These are phyloP conservation scores for Chanos chanos DNA, from an alignment of 2,797 vertebrate species.

Conservation along the genomic window DNA sequence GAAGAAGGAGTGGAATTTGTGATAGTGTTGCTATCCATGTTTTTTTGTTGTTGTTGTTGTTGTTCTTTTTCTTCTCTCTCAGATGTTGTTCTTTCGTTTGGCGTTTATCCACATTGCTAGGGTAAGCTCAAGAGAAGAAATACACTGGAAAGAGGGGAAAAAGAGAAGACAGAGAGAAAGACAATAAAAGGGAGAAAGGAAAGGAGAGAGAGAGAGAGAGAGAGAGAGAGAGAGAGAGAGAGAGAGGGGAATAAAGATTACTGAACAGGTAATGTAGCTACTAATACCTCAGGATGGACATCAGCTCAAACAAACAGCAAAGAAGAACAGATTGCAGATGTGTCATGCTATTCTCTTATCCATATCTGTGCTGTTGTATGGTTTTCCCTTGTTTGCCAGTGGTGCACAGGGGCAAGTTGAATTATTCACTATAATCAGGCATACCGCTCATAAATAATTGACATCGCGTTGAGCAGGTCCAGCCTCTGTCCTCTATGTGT, in stretches of 20 bases:
- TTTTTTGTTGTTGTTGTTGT: slow-evolving; percentile 29
- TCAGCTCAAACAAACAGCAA: not conserved
- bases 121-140: slow-evolving; percentile 74
- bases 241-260: not conserved
- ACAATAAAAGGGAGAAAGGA: not conserved
- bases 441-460: slow-evolving; percentile 31
- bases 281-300: not conserved
- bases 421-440: slow-evolving; percentile 28
- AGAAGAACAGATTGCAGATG: not conserved
- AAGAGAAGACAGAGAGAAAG: not conserved
- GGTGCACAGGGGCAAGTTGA: slow-evolving; percentile 9
- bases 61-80: slow-evolving; percentile 44
- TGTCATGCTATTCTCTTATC: not conserved
- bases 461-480: slow-evolving; percentile 4
- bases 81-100: slow-evolving; percentile 55
- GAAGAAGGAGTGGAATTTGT: slow-evolving; percentile 45
- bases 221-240: not conserved
- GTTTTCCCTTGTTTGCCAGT: not conserved
- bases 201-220: not conserved
- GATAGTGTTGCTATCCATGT: no score
- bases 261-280: not conserved
- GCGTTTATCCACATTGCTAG: slow-evolving; percentile 45
- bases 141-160: slow-evolving; percentile 60
- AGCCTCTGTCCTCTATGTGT: not conserved
- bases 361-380: not conserved